Evolutionary conservation across 2,888 invertebrate genomes (phyloP), one percentile per base, ranked within the genome.

Genomic region (Phengaris arion): DNA sequence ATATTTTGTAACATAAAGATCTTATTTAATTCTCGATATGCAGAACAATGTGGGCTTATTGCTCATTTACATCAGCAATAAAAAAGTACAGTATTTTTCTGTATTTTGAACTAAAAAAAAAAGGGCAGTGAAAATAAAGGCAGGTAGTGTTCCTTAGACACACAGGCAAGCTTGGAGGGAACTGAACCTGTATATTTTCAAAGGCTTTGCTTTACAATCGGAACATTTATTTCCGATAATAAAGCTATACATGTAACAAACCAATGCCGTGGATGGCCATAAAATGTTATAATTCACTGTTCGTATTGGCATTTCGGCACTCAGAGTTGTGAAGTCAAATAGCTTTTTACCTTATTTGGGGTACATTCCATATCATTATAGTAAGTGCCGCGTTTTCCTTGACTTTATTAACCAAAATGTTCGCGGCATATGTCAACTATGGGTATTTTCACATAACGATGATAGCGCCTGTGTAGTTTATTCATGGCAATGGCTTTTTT

Each of bases 281-380:
- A 35, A 35, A 64, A 35, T 64, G 64, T 64, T 13, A 64, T 64
- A 35, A 64, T 64, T 64, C 15, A 22, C 48, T 6, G 48, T 48
- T 52, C 52, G 52, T 10, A 12, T 13, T 64, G 64, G 35, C 64
- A 64, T 64, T 64, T 64, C 35, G 64, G 64, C 64, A 35, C 35
- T 64, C 35, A 12, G 64, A 64, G 64, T 64, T 45, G 64, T 64
- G 64, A 45, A 64, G 64, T 64, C 64, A 22, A 64, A 64, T 64
- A 45, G 64, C 35, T 64, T 64, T 64, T 64, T 64, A 64, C 64
- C 64, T 64, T 64, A 64, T 64, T 64, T 35, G 64, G 64, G 45
- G 64, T 45, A 6, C 64, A 64, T 64, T 64, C 64, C 64, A 64
- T 64, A 64, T 64, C 35, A 64, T 64, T 64, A 64, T 35, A 13